Base-by-base conservation (phyloP, 2,888 invertebrate genomes). In the Emmelina monodactyla region DNA sequence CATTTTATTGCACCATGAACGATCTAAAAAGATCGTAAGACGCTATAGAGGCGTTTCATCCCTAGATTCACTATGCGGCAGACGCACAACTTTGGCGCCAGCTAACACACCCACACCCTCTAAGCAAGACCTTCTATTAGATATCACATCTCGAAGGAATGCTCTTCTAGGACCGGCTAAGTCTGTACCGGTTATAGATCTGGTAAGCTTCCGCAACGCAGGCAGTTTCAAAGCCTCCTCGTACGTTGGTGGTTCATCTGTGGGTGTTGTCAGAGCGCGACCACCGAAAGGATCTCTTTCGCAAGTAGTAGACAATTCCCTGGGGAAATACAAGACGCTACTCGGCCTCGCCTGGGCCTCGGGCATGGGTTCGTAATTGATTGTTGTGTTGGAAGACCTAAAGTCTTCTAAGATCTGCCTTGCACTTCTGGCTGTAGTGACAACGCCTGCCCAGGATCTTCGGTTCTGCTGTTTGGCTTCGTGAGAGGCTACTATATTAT, bases 191-290 rank as follows among this genome's bases (percentile, higher is more conserved):
- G 85, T 84, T 33, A 85, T 76, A 2, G 86, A 86, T 43, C 85
- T 70, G 3, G 85, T 82, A 30, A 85, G 60, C 45, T 80, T 76
- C 25, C 82, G 73, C 10, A 85, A 55, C 1, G 82, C 82, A 12
- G 86, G 85, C 41, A 84, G 71, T 49, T 82, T 82, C 19, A 88
- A 62, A 0, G 88, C 87, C 49, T 87, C 85, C 54, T 86, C 87
- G 47, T 86, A 87, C 15, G 84, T 72, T 2, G 87, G 87, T 1
- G 87, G 81, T 39, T 82, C 81, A 37, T 83, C 82, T 14, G 82
- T 82, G 0, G 83, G 82, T 2, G 84, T 82, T 0, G 81, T 82
- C 38, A 78, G 72, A 5, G 76, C 73, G 39, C 82, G 70, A 16
- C 85, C 85, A 10, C 82, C 83, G 42, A 85, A 85, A 0, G 86